A percentile compares a stretch with the other conserved stretches of the same genome.
Conservation (phyloP, 1,140 invertebrate genomes). For the Zaprionus capensis region DNA sequence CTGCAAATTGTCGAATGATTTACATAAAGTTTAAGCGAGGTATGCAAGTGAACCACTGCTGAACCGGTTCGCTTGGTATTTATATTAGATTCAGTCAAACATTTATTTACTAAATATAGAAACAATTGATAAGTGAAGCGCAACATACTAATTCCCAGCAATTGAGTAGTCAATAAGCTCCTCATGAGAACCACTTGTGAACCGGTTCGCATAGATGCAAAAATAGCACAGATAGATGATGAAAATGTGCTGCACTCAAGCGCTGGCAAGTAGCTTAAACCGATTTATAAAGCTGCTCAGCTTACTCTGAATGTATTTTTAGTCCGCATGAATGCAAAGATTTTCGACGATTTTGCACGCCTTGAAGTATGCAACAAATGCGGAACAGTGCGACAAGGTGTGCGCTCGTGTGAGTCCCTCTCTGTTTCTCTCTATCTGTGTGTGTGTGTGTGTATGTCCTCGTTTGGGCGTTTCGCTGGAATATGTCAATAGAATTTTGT, state of each 20-base stretch:
- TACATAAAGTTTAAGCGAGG: background rate
- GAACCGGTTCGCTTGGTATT: background rate
- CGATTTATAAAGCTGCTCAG: slow-evolving; percentile 5
- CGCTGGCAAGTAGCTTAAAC: background rate
- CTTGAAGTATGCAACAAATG: background rate
- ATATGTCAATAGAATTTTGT: slow-evolving; percentile 21
- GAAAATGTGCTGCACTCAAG: background rate
- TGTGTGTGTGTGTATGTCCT: background rate
- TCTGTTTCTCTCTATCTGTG: background rate
- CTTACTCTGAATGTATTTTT: background rate
- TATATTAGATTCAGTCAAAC: background rate
- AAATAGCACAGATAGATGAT: background rate
- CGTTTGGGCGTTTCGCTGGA: slow-evolving; percentile 4
- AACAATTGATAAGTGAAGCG: background rate
- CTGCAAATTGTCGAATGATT: background rate
- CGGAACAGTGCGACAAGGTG: background rate
- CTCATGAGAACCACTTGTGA: background rate
- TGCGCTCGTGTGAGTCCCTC: background rate
- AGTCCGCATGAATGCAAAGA: background rate
- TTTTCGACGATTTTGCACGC: slow-evolving; percentile 3
- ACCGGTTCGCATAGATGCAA: background rate
- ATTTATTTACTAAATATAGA: background rate
- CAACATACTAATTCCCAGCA: background rate
- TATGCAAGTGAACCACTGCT: background rate
- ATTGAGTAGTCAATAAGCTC: background rate